Conservation (phyloP, 2,113 vertebrate species). For the Leucopsar rothschildi region DNA sequence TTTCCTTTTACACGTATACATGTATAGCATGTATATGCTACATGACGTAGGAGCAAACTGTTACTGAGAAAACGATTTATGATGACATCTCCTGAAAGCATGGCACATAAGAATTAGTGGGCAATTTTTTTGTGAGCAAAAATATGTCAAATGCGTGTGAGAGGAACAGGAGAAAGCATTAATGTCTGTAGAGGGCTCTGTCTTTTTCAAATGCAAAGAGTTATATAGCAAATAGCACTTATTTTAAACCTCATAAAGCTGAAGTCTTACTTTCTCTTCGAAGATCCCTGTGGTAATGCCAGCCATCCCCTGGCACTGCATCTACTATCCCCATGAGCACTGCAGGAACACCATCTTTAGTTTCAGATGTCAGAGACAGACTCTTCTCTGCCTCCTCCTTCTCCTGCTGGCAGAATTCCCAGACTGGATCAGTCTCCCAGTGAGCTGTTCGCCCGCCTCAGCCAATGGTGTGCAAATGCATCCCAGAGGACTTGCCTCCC, state of each 20-base stretch:
- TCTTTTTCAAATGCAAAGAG: background rate
- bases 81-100: background rate
- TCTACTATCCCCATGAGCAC: background rate
- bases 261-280: background rate
- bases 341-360: background rate
- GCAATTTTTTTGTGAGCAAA: background rate
- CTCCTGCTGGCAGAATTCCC: conserved; percentile 8
- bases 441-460: background rate
- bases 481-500: background rate
- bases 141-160: background rate
- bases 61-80: background rate
- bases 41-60: background rate
- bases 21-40: background rate
- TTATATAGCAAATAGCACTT: background rate
- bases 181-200: background rate
- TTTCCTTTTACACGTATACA: background rate
- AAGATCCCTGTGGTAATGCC: background rate
- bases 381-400: background rate
- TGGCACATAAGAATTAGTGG: background rate
- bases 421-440: background rate
- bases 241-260: background rate
- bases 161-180: background rate
- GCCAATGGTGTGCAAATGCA: background rate
- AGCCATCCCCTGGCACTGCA: background rate
- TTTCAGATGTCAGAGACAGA: background rate